Evolutionary conservation across 53 echinoderm and acorn worm species (phyloP), one percentile per base, ranked within the genome.

Genomic region (Luidia sarsii): DNA sequence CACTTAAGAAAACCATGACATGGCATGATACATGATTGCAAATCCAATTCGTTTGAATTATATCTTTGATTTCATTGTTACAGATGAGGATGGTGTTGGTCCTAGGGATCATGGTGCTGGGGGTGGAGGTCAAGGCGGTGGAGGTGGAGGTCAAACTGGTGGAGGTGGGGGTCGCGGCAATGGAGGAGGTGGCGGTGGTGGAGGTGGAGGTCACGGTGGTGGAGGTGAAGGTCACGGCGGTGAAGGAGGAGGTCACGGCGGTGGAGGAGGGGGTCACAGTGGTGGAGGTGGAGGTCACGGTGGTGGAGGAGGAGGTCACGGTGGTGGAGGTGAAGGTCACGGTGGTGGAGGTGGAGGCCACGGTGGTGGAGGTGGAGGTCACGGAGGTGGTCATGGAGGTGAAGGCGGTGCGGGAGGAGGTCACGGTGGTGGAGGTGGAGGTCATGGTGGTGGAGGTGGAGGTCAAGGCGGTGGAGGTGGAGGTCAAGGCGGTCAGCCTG

Each of bases 291-390:
- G 61, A 65, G 37, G 50, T 67, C 4, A 65, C 57, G 85, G 66
- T 65, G 69, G 49, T 73, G 49, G 81, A 57, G 27, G 28, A 71
- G 49, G 81, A 49, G 59, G 90, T 39, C 57, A 59, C 7, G 75
- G 39, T 57, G 75, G 75, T 45, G 45, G 67, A n/a, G 22, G 10
- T 46, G 60, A 43, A 19, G 39, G 25, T 15, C 56, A n/a, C 14
- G 45, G 43, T 29, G 38, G 24, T 43, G 45, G 57, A 19, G 43
- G 19, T 5, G 29, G 23, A 39, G 55, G 38, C 39, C 51, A 25
- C 5, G 73, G 48, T 46, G 24, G 56, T 54, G 57, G 73, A 50
- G 57, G 19, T 38, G 38, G 21, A 4, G 37, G 21, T 10, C 25
- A 27, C 3, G 65, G 65, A 37, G 21, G 38, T 65, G 39, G 59